Conservation (phyloP, 2,113 vertebrate genomes). For the Thomomys bottae region DNA sequence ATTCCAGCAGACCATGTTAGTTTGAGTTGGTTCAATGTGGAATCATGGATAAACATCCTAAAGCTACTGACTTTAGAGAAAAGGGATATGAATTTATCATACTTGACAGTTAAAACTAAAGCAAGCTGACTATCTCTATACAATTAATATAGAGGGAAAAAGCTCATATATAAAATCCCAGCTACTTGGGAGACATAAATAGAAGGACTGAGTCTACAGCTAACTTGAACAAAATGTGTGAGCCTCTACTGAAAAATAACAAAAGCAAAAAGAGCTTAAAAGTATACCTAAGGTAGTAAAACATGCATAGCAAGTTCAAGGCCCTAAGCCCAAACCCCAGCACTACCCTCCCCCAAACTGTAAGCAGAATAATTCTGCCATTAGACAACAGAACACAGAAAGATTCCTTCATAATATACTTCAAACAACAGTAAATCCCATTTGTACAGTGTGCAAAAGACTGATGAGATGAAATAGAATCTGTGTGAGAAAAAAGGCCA, state of each 20-base stretch:
- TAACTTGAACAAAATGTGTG: too few relatives aligned
- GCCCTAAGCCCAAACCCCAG: too few relatives aligned
- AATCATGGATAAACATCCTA: conserved; percentile 37
- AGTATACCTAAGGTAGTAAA: too few relatives aligned
- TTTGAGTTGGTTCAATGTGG: conserved; percentile 1
- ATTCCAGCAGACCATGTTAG: background rate
- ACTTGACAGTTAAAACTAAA: background rate
- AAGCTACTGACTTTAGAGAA: background rate
- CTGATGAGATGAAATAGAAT: background rate
- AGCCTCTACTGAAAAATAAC: too few relatives aligned
- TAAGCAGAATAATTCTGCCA: conserved; percentile 34
- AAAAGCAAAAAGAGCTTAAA: too few relatives aligned
- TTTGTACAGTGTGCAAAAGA: background rate
- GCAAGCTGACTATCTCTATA: too few relatives aligned
- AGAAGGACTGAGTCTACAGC: too few relatives aligned
- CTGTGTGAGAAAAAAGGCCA: background rate
- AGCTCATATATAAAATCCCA: too few relatives aligned
- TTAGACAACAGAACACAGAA: conserved; percentile 36
- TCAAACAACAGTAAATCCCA: conserved; percentile 33
- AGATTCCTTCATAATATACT: background rate
- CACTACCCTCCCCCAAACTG: too few relatives aligned
- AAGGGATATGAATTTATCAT: background rate
- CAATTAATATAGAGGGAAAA: background rate
- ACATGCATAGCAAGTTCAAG: too few relatives aligned
- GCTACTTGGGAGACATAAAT: too few relatives aligned